These are phyloP conservation scores for Oryzias sinensis DNA, from an alignment of 2,797 vertebrate species.

Conservation along the genomic window DNA sequence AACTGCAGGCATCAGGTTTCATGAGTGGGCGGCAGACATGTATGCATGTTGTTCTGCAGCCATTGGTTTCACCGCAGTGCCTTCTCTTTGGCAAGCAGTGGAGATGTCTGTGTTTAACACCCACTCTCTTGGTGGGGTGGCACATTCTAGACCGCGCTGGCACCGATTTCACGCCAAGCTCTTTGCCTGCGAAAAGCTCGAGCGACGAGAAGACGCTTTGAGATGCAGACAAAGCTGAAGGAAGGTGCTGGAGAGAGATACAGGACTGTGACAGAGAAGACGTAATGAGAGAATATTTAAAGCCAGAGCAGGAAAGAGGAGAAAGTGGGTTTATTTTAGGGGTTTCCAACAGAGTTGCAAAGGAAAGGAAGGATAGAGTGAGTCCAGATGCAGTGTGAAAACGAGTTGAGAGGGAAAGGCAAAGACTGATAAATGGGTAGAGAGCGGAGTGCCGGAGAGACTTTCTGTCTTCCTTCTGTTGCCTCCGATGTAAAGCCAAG, in stretches of 20 bases:
- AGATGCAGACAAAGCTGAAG: constrained; percentile 50
- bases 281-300: constrained; percentile 37
- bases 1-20: constrained; percentile 42
- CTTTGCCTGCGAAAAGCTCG: constrained; percentile 43
- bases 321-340: constrained; percentile 32
- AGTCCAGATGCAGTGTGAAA: constrained; percentile 67
- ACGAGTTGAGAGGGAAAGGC: constrained; percentile 47
- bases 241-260: constrained; percentile 57
- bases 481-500: constrained; percentile 54
- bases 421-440: constrained; percentile 59
- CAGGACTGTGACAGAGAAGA: constrained; percentile 44
- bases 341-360: constrained; percentile 42
- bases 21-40: constrained; percentile 59
- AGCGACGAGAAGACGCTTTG: constrained; percentile 43
- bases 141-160: constrained; percentile 54
- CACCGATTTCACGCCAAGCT: constrained; percentile 56
- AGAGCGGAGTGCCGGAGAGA: constrained; percentile 59
- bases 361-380: constrained; percentile 32
- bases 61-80: constrained; percentile 56
- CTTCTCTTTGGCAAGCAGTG: constrained; percentile 63
- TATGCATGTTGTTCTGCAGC: constrained; percentile 61
- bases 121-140: constrained; percentile 67
- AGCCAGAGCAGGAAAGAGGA: constrained; percentile 47
- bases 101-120: constrained; percentile 67
- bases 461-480: constrained; percentile 60